phyloP scores from a whole-genome alignment of 2,113 vertebrate species.

The Asarcornis scutulata region DNA sequence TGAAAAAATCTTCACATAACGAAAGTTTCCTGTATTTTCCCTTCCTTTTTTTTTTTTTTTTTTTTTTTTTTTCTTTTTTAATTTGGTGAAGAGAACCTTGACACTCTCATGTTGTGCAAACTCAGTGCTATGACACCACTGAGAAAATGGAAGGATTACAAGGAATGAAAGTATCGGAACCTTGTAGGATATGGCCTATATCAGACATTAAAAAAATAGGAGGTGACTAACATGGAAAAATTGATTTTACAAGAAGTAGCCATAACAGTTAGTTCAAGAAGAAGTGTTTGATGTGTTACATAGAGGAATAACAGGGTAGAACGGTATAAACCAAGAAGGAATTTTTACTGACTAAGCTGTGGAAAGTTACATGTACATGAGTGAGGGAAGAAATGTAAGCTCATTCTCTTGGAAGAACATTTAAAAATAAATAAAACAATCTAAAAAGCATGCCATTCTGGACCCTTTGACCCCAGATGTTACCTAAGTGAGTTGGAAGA shows the following conservation, averaged over 20 bases:
- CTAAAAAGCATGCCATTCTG: background rate
- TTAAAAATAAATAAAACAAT: background rate
- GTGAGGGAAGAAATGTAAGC: background rate
- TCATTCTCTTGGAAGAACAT: background rate
- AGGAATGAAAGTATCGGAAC: background rate
- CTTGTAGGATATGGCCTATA: background rate
- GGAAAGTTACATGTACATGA: background rate
- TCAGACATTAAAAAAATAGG: background rate
- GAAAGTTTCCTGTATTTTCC: background rate
- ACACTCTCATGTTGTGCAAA: background rate
- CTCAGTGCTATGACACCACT: background rate
- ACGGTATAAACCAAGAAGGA: background rate
- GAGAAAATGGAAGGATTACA: background rate
- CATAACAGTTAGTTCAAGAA: background rate
- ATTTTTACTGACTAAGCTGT: background rate
- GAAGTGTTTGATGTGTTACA: background rate
- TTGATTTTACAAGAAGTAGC: background rate
- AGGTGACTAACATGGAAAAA: background rate
- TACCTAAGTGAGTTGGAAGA: background rate
- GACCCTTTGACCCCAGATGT: background rate
- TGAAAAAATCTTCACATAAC: background rate
- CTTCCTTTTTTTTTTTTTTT: background rate
- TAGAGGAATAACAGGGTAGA: background rate
- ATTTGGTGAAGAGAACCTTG: background rate
- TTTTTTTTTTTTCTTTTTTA: background rate